phyloP scores from a whole-genome alignment of 2,888 invertebrate genomes.

The Ophion ventricosus region DNA sequence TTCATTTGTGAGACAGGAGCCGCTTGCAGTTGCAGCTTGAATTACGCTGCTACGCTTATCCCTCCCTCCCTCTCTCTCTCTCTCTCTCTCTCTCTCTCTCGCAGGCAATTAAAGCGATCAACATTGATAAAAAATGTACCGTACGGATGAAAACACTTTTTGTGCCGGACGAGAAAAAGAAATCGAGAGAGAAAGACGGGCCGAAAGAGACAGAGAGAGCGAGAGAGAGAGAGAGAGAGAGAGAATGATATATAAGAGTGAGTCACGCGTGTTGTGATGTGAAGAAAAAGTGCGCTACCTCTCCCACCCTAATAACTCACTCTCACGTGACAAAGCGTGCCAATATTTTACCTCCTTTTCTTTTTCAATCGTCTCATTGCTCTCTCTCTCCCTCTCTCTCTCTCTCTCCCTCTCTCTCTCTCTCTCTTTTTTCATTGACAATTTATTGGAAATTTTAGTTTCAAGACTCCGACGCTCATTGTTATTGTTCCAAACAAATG shows the following conservation, averaged over 20 bases:
- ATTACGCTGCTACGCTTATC: constrained; percentile 7
- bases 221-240: not conserved
- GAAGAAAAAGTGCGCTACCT: not conserved
- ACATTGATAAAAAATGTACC: constrained; percentile 54
- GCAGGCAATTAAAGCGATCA: constrained; percentile 15
- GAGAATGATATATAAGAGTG: constrained; percentile 21
- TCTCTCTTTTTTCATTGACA: not conserved
- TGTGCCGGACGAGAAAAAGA: not conserved
- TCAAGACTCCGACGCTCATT: not conserved
- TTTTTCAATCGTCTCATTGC: not conserved
- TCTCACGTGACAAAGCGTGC: not conserved
- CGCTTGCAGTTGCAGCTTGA: not conserved
- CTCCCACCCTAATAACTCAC: constrained; percentile 15
- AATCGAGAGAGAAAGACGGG: not conserved
- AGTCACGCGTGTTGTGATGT: constrained; percentile 28
- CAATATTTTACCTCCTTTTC: not conserved
- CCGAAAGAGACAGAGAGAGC: not conserved
- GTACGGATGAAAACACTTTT: constrained; percentile 8
- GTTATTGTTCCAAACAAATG: not conserved
- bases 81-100: not conserved
- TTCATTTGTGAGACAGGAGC: not conserved
- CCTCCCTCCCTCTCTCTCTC: not conserved
- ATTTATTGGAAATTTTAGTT: not conserved
- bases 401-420: not conserved
- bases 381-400: not conserved